Conservation (phyloP, 2,888 invertebrate species). For the Agrochola lota region DNA sequence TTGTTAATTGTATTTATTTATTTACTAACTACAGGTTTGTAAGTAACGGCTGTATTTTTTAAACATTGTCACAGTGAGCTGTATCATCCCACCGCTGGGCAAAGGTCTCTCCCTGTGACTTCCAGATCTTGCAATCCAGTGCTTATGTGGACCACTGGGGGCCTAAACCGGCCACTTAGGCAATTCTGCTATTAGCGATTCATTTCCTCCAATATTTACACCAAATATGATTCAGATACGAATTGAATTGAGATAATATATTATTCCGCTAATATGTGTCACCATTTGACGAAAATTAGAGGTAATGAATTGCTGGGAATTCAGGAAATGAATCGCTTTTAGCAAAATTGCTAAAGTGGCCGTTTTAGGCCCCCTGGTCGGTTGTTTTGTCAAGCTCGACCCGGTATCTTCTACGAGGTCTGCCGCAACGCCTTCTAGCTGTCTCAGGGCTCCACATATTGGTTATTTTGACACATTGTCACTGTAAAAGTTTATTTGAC, state of each 20-base stretch:
- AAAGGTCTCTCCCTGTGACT: not conserved
- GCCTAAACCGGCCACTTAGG: too few relatives aligned
- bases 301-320: too few relatives aligned
- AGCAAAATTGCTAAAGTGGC: too few relatives aligned
- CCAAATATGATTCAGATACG: too few relatives aligned
- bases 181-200: too few relatives aligned
- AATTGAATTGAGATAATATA: too few relatives aligned
- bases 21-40: not conserved
- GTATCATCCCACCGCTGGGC: not conserved
- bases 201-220: too few relatives aligned
- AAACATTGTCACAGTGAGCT: not conserved
- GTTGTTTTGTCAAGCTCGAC: not conserved
- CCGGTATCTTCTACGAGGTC: not conserved
- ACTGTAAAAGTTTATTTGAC: not conserved
- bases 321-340: too few relatives aligned
- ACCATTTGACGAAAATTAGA: too few relatives aligned
- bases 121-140: not conserved
- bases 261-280: too few relatives aligned
- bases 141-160: not conserved
- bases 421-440: not conserved
- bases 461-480: not conserved
- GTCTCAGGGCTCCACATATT: not conserved
- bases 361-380: not conserved
- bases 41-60: conserved; percentile 6
- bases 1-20: not conserved